phyloP scores from a whole-genome alignment of 2,113 vertebrate genomes.

The Puma concolor region DNA sequence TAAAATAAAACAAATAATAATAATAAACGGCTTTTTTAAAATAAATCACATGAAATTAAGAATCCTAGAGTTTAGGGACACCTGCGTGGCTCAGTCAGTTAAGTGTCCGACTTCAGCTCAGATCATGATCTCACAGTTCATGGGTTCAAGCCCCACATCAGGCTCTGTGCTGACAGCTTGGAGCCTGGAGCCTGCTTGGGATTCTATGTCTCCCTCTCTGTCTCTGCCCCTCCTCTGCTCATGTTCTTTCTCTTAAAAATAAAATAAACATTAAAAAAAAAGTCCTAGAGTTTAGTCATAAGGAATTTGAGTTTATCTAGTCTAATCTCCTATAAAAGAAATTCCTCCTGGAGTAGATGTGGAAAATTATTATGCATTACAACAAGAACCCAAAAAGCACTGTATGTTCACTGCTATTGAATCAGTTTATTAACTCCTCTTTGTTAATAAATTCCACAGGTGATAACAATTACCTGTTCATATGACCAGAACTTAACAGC shows the following conservation, averaged over 20 bases:
- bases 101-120: no score
- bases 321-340: background rate
- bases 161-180: no score
- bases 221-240: no score
- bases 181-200: no score
- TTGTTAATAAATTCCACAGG: slow-evolving; percentile 22
- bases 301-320: background rate
- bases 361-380: background rate
- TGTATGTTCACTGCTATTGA: background rate
- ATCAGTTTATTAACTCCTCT: background rate
- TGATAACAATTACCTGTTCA: slow-evolving; percentile 90
- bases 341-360: background rate
- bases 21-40: background rate
- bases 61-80: background rate
- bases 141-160: no score
- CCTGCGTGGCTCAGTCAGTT: no score
- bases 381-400: background rate
- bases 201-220: no score
- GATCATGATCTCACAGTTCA: no score
- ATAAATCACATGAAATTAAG: background rate
- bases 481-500: slow-evolving; percentile 97
- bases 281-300: background rate
- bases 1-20: no score
- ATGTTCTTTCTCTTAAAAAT: no score
- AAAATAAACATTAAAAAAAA: background rate